A percentile compares a stretch with the other conserved stretches of the same genome.
Conservation (phyloP, 1,140 invertebrate species). For the Sminthurinus signatus region DNA sequence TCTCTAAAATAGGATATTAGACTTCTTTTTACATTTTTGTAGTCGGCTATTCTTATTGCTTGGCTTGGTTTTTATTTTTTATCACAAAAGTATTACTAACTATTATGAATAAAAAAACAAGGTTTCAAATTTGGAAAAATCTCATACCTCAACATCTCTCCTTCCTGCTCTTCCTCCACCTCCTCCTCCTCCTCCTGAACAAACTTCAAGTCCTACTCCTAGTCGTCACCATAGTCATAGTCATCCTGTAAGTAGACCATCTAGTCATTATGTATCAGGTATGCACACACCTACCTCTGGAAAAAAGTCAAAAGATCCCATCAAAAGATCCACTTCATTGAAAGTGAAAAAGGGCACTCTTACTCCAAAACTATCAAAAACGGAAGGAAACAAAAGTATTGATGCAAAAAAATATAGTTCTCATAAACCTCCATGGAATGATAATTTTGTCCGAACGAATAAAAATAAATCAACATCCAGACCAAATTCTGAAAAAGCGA, state of each 20-base stretch:
- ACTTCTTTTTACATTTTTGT: no score
- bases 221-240: neutral
- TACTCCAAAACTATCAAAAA: neutral
- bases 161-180: constrained; percentile 1
- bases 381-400: neutral
- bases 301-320: neutral
- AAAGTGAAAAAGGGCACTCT: constrained; percentile 5
- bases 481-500: neutral
- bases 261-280: neutral
- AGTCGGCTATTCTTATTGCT: no score
- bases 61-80: no score
- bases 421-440: constrained; percentile 3
- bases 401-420: neutral
- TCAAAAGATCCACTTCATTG: neutral
- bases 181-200: neutral
- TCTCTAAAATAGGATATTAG: no score
- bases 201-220: neutral
- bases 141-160: neutral
- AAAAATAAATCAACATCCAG: neutral
- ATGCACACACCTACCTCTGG: no score
- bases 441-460: neutral
- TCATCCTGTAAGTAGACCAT: neutral
- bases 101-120: no score
- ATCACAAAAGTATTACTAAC: no score
- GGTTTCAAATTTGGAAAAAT: constrained; percentile 8